A percentile compares a stretch with the other conserved stretches of the same genome.
phyloP scores from a whole-genome alignment of 2,888 invertebrate species.

The Actias luna region DNA sequence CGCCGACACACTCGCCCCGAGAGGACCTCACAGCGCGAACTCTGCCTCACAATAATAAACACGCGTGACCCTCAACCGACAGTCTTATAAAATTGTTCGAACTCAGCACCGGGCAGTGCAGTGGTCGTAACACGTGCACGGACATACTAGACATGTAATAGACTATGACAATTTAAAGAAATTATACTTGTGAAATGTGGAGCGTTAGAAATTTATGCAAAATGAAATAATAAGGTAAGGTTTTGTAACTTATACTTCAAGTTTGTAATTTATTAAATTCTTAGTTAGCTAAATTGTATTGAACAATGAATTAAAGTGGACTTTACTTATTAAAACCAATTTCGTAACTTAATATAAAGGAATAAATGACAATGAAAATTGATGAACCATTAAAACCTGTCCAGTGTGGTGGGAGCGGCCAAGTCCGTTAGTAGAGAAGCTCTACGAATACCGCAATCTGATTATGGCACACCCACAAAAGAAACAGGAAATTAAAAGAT shows the following conservation, averaged over 20 bases:
- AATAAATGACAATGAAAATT: not conserved
- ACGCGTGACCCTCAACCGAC: slow-evolving; percentile 47
- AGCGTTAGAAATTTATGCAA: slow-evolving; percentile 54
- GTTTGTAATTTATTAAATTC: not conserved
- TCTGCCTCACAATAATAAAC: slow-evolving; percentile 45
- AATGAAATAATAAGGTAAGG: slow-evolving; percentile 78
- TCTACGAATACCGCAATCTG: slow-evolving; percentile 78
- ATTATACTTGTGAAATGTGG: slow-evolving; percentile 58
- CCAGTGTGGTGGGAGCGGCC: slow-evolving; percentile 66
- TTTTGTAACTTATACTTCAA: slow-evolving; percentile 4
- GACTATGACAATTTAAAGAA: slow-evolving; percentile 49
- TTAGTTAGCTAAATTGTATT: not conserved
- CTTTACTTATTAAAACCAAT: not conserved
- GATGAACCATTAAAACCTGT: not conserved
- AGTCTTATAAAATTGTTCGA: slow-evolving; percentile 35
- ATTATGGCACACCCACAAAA: slow-evolving; percentile 74
- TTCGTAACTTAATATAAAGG: not conserved
- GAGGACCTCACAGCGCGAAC: slow-evolving; percentile 43
- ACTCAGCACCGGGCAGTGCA: slow-evolving; percentile 50
- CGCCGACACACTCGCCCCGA: slow-evolving; percentile 47
- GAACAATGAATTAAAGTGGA: not conserved
- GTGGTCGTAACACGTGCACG: slow-evolving; percentile 53
- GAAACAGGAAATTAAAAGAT: slow-evolving; percentile 40
- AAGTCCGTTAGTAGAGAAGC: slow-evolving; percentile 64
- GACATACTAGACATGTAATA: slow-evolving; percentile 56